Base-by-base conservation (phyloP, 2,113 vertebrate species). In the Saccopteryx bilineata region DNA sequence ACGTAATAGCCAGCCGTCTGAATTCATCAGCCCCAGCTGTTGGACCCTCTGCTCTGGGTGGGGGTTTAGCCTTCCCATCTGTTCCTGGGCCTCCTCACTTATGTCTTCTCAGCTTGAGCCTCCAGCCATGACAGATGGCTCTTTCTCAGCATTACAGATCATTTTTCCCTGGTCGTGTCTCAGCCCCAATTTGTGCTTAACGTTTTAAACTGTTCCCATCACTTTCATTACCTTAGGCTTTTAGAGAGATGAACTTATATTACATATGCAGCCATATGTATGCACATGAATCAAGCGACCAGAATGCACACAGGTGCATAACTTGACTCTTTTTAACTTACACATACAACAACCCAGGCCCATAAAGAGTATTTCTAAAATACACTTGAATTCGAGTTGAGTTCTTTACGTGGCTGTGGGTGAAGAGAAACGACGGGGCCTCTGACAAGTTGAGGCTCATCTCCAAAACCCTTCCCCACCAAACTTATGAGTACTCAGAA, bases 81-180 rank as follows among this genome's bases (percentile, higher is more conserved):
- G 96, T 94, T 96, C 79, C 90, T 54, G 82, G 95, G 52, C 85
- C 82, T 93, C 68, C 82, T 68, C 72, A 81, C 68, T 88, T 92
- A 87, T 52, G 52, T 69, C 69, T 85, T 95, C 86, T 91, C 72
- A 69, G 87, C 92, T 94, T 60, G 87, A 96, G 97, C 90, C 95
- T 92, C 83, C 54, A 96, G 94, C 87, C 94, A 92, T 23, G 71
- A 93, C 97, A 97, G 97, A 97, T 97, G 97, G 96, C 61, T 87
- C 83, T 78, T 87, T 92, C 85, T 92, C 75, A 68, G 80, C 65
- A 65, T 87, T 82, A 86, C 80, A 61, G 95, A 89, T 96, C 46
- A 80, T 75, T 92, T 93, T 94, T 95, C 94, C 87, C 75, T 66
- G 90, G 79, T 94, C 63, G n/a, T 61, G 69, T 95, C 94, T 96